Evolutionary conservation across 1,140 invertebrate species (phyloP).

Genomic region (Brachionus calyciflorus): DNA sequence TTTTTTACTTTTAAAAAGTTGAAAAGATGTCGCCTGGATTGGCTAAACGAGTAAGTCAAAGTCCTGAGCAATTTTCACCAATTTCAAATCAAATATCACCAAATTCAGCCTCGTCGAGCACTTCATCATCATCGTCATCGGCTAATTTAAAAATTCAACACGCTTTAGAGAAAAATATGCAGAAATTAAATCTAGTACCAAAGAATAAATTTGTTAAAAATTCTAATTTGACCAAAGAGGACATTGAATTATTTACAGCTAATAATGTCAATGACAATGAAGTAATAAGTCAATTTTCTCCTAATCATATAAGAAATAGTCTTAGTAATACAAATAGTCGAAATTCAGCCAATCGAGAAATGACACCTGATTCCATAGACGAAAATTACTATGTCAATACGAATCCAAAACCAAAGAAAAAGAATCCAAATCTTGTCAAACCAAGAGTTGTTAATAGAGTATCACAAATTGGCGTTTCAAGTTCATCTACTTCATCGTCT

Average conservation of each 20-base stretch:
- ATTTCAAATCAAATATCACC: conserved; percentile 1
- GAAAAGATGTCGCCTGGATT: conserved; percentile 31
- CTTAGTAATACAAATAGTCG: background rate
- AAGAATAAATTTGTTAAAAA: background rate
- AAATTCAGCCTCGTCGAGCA: background rate
- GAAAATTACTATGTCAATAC: background rate
- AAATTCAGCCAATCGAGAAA: conserved; percentile 36
- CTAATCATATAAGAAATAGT: background rate
- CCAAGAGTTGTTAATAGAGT: too few species aligned
- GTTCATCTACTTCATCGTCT: background rate
- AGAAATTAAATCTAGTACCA: background rate
- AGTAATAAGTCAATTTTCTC: background rate
- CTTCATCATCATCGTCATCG: background rate
- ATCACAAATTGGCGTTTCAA: too few species aligned
- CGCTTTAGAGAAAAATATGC: conserved; percentile 10
- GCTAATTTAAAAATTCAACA: conserved; percentile 32
- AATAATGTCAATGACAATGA: too few species aligned
- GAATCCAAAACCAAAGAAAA: conserved; percentile 14
- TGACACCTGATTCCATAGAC: conserved; percentile 46
- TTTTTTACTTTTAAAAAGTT: background rate
- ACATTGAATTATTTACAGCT: conserved; percentile 15
- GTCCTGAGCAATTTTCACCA: background rate
- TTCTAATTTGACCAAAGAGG: conserved; percentile 10
- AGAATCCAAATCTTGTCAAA: too few species aligned
- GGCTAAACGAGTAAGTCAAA: conserved; percentile 8